phyloP scores from a whole-genome alignment of 2,113 vertebrate species.

The Scomber colias region DNA sequence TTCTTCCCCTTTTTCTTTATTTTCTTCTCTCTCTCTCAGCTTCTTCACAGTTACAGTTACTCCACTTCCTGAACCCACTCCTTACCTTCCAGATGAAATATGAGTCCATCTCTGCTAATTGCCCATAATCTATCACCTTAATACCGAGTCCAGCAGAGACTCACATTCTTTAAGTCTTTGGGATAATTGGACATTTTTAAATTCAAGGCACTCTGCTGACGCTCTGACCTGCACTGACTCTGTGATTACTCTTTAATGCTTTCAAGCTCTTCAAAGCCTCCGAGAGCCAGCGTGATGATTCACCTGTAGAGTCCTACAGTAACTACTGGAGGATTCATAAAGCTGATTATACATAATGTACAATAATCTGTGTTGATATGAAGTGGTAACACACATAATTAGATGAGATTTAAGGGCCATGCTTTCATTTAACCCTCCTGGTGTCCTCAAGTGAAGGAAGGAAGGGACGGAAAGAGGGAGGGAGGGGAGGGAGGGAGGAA shows the following conservation, averaged over 20 bases:
- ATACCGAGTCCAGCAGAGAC: neutral
- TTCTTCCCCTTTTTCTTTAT: too few species aligned
- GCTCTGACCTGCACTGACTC: neutral
- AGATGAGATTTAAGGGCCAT: too few species aligned
- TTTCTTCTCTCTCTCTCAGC: neutral
- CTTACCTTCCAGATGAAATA: neutral
- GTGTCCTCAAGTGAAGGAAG: too few species aligned
- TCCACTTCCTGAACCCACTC: neutral
- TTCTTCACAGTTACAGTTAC: neutral
- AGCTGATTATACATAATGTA: too few species aligned
- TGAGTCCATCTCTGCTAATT: slow-evolving; percentile 8
- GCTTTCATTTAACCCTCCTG: too few species aligned
- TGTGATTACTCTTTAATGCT: neutral
- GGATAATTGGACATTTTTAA: slow-evolving; percentile 9
- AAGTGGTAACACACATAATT: too few species aligned
- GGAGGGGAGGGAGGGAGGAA: too few species aligned
- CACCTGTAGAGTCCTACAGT: neutral
- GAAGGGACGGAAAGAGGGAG: too few species aligned
- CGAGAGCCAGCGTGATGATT: neutral
- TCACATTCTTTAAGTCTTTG: neutral
- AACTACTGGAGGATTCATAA: too few species aligned
- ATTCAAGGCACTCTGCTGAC: slow-evolving; percentile 1
- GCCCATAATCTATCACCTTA: slow-evolving; percentile 10
- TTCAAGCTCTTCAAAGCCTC: neutral
- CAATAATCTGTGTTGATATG: neutral